A percentile compares a stretch with the other conserved stretches of the same genome.
Conservation (phyloP, 2,113 vertebrate genomes). For the Ageneiosus marmoratus region DNA sequence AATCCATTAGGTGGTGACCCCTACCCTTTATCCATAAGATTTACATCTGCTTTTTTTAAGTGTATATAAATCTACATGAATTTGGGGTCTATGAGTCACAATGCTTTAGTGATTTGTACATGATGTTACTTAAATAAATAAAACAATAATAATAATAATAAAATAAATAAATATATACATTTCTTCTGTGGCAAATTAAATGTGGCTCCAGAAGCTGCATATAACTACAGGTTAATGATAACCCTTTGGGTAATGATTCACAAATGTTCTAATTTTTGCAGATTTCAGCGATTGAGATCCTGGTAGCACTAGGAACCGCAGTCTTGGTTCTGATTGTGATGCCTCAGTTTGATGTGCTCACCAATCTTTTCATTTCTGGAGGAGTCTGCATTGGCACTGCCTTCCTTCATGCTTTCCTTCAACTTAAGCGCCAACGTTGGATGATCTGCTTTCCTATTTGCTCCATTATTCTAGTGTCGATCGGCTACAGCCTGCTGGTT, state of each 20-base stretch:
- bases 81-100: not conserved
- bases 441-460: slow-evolving; percentile 75
- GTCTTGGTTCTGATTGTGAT: slow-evolving; percentile 74
- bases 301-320: slow-evolving; percentile 73
- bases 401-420: slow-evolving; percentile 66
- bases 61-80: not conserved
- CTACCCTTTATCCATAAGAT: not conserved
- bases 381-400: slow-evolving; percentile 74
- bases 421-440: slow-evolving; percentile 67
- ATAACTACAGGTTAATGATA: not conserved
- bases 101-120: not conserved
- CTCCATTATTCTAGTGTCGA: slow-evolving; percentile 66
- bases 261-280: slow-evolving; percentile 40
- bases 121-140: not conserved
- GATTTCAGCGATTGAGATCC: slow-evolving; percentile 69
- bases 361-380: slow-evolving; percentile 76
- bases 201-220: not conserved
- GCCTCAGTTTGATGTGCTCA: slow-evolving; percentile 77
- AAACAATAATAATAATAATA: too few species aligned
- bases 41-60: not conserved
- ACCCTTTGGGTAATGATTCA: not conserved
- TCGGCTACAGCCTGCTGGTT: slow-evolving; percentile 70
- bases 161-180: not conserved
- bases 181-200: not conserved
- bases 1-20: not conserved